Base-by-base conservation (phyloP, 2,888 invertebrate genomes). In the Plusia festucae region DNA sequence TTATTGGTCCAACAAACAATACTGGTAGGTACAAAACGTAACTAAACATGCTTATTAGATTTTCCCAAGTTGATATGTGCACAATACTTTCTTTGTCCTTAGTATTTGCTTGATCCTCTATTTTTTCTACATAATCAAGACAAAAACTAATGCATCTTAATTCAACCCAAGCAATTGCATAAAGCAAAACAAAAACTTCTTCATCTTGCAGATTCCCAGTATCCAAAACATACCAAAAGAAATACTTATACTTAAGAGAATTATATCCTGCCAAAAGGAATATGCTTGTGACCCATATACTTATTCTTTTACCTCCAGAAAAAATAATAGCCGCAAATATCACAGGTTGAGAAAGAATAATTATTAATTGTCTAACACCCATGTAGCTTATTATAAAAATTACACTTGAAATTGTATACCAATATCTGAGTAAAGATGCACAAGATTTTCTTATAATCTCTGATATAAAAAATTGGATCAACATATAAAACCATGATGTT, bases 21-120 rank as follows among this genome's bases (percentile, higher is more conserved):
- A 97, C 95, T 20, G 99, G 99, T 60, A 98, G 95, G 89, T 99
- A 99, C 57, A 98, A 95, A 65, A 96, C 96, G 88, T 98, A 99
- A 20, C 97, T 96, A 58, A 97, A 87, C 82, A 97, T 95, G 71
- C 96, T 95, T 59, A 94, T 74, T 2, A 96, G 76, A 65, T 72
- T 79, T 65, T 85, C 73, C 32, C 71, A 70, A 53, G 66, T 56
- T 59, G 82, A 69, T 57, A 56, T 40, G 24, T 51, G 30, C 30
- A 27, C 53, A 49, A 44, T 20, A 27, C 56, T 46, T 16, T 32
- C 61, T 65, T 61, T 62, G 60, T 67, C 65, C 70, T 67, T 64
- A 52, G 60, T 68, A 81, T 75, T 52, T 40, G 68, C 49, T 70
- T 60, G 57, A 65, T 82, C 85, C 75, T 85, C 83, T 66, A 81